Percentiles rank a stretch among this genome's conserved stretches.
These are phyloP conservation scores for Ostrea denselamellosa DNA, from an alignment of 1,140 invertebrate genomes.

Conservation along the genomic window DNA sequence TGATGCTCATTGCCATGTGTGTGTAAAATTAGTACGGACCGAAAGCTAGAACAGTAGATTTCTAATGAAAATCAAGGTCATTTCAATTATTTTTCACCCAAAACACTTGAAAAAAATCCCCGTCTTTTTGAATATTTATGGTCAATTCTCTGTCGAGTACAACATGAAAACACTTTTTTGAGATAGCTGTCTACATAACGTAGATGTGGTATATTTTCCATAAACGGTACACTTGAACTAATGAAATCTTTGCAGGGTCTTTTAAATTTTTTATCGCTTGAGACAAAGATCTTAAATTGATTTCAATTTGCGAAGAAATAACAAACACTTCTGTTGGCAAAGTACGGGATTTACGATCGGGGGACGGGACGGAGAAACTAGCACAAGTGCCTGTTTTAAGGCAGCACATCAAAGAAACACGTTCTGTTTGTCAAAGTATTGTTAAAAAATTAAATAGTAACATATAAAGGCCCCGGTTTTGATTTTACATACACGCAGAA, in stretches of 20 bases:
- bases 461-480: background rate
- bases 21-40: too few species aligned
- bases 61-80: background rate
- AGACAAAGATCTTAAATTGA: constrained; percentile 32
- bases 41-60: too few species aligned
- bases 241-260: constrained; percentile 7
- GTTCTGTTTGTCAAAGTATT: constrained; percentile 9
- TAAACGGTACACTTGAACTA: background rate
- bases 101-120: background rate
- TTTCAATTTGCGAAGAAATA: constrained; percentile 36
- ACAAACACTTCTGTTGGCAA: background rate
- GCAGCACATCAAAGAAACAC: background rate
- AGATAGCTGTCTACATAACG: background rate
- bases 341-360: background rate
- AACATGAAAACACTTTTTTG: constrained; percentile 14
- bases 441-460: background rate
- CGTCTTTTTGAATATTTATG: background rate
- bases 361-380: background rate
- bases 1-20: too few species aligned
- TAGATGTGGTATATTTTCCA: background rate
- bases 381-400: background rate
- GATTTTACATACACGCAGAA: background rate
- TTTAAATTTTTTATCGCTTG: constrained; percentile 22
- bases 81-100: background rate
- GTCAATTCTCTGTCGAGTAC: background rate